These are phyloP conservation scores for Aphelocoma californica DNA, from an alignment of 2,797 vertebrate genomes.

Conservation along the genomic window DNA sequence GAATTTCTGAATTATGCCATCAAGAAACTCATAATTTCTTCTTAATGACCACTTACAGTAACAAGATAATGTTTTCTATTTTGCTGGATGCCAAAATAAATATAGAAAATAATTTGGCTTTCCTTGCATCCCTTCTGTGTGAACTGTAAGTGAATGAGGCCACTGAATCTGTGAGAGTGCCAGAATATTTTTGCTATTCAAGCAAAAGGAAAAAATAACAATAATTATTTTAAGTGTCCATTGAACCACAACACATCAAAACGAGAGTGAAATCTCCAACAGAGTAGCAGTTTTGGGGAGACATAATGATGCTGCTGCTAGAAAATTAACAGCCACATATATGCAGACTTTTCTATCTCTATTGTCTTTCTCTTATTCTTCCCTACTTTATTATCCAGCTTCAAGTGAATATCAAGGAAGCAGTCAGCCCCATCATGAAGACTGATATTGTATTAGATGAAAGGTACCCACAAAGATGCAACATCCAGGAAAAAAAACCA, in stretches of 20 bases:
- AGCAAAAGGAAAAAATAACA: not conserved
- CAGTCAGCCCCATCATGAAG: not conserved
- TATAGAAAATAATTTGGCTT: not conserved
- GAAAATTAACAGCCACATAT: not conserved
- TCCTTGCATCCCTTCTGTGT: not conserved
- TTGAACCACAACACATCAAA: not conserved
- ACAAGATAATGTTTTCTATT: not conserved
- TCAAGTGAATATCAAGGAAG: constrained; percentile 1
- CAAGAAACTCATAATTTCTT: not conserved
- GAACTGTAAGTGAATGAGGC: not conserved
- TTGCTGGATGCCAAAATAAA: constrained; percentile 1
- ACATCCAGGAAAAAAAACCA: not conserved
- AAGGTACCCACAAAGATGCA: not conserved
- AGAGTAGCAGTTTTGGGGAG: not conserved
- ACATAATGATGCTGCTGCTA: not conserved
- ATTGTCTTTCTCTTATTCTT: not conserved
- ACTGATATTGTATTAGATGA: not conserved
- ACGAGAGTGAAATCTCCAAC: not conserved
- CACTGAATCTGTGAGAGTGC: not conserved
- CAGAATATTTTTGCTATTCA: not conserved
- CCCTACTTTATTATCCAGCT: not conserved
- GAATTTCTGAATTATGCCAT: not conserved
- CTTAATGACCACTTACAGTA: not conserved
- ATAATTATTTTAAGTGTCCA: not conserved
- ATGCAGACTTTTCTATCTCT: constrained; percentile 2